Conservation (phyloP, 64 coral and sea anemone genomes). For the Orbicella faveolata region DNA sequence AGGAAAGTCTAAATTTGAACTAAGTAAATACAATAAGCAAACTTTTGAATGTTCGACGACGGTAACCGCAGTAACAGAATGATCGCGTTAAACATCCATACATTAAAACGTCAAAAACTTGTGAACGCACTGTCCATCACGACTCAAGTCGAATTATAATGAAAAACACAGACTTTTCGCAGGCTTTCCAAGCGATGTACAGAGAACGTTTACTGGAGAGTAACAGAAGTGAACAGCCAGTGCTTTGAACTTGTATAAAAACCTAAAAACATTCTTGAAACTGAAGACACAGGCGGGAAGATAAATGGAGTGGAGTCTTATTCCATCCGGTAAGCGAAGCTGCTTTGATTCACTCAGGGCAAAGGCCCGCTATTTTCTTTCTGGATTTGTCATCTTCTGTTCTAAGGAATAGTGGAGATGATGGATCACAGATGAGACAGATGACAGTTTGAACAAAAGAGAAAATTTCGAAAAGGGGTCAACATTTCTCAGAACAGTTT, state of each 20-base stretch:
- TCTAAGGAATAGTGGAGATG: too few species aligned
- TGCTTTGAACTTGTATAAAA: not conserved
- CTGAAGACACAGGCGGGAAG: not conserved
- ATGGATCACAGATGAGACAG: too few species aligned
- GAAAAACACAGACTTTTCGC: not conserved
- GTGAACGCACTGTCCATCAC: not conserved
- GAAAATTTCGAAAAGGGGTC: too few species aligned
- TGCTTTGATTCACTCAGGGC: not conserved
- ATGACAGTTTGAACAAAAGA: too few species aligned
- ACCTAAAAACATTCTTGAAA: too few species aligned
- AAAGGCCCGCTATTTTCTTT: too few species aligned
- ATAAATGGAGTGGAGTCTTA: constrained; percentile 4
- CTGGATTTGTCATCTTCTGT: too few species aligned
- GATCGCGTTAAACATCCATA: constrained; percentile 12
- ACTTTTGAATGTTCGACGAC: not conserved
- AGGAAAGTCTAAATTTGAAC: not conserved
- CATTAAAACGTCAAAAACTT: not conserved
- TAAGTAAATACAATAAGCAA: constrained; percentile 4
- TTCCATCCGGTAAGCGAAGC: constrained; percentile 27
- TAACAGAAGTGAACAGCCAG: not conserved
- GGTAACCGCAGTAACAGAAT: constrained; percentile 21
- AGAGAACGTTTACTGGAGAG: not conserved
- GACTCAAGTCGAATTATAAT: not conserved
- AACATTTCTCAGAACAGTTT: too few species aligned
- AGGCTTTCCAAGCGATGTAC: not conserved